Evolutionary conservation across 2,113 vertebrate genomes (phyloP).

Genomic region (Vanacampus margaritifer): DNA sequence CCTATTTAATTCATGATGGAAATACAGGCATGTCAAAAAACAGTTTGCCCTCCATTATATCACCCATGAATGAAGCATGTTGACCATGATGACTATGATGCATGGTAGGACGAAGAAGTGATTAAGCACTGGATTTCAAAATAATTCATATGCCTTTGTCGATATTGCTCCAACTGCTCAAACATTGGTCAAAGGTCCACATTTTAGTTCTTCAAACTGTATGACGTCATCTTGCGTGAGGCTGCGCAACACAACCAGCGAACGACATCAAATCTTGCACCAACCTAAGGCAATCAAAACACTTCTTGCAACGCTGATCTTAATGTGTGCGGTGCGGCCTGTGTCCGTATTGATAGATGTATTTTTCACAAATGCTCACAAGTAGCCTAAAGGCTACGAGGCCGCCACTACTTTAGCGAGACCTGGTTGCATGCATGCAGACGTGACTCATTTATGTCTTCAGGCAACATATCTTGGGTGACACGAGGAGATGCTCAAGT

Average conservation of each 20-base stretch:
- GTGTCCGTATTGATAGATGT: constrained; percentile 49
- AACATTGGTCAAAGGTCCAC: constrained; percentile 17
- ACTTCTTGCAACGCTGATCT: constrained; percentile 47
- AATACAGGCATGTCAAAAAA: constrained; percentile 32
- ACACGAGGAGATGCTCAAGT: constrained; percentile 25
- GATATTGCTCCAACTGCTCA: neutral
- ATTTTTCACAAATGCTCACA: constrained; percentile 44
- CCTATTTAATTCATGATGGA: constrained; percentile 31
- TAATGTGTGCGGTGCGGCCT: constrained; percentile 31
- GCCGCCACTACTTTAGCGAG: constrained; percentile 26
- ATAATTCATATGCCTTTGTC: constrained; percentile 11
- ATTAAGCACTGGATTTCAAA: constrained; percentile 32
- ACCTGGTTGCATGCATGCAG: constrained; percentile 48
- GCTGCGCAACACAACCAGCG: constrained; percentile 6
- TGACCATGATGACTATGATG: constrained; percentile 4
- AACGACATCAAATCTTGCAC: constrained; percentile 30
- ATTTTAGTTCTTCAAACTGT: constrained; percentile 11
- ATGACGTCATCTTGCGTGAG: neutral
- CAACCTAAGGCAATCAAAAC: constrained; percentile 34
- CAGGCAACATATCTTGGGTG: constrained; percentile 36
- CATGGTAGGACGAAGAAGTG: constrained; percentile 22
- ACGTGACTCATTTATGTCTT: constrained; percentile 58
- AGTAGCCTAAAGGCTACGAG: constrained; percentile 34
- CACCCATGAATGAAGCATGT: constrained; percentile 11
- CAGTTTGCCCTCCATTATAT: constrained; percentile 18